Percentiles rank a stretch among this genome's conserved stretches.
phyloP scores from a whole-genome alignment of 2,888 invertebrate genomes.

The Cecidostiba fungosa region DNA sequence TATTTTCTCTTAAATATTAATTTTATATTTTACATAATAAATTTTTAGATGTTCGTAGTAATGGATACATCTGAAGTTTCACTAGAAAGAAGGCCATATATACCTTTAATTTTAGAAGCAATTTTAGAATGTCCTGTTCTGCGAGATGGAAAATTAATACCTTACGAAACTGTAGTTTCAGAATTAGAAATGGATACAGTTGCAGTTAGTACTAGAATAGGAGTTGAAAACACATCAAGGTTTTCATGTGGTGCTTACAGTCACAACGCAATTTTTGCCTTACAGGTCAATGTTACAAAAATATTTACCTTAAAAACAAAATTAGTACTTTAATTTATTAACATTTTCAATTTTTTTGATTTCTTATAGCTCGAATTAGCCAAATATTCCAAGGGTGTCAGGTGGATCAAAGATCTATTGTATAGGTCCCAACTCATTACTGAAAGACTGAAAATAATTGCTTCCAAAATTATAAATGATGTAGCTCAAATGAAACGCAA shows the following conservation, averaged over 20 bases:
- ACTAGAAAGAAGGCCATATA: constrained; percentile 84
- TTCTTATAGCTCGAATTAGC: constrained; percentile 85
- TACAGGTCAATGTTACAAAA: constrained; percentile 82
- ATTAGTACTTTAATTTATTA: not conserved
- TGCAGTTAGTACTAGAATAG: constrained; percentile 83
- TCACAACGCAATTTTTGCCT: constrained; percentile 84
- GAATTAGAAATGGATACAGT: constrained; percentile 89
- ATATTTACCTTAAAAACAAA: not conserved
- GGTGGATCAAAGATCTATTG: constrained; percentile 89
- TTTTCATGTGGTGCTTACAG: constrained; percentile 89
- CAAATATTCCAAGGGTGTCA: constrained; percentile 88
- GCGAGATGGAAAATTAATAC: constrained; percentile 82
- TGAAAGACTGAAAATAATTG: constrained; percentile 89
- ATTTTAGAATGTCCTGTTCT: constrained; percentile 89
- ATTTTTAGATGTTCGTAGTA: constrained; percentile 86
- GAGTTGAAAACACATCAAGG: constrained; percentile 82
- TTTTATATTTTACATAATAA: constrained; percentile 12
- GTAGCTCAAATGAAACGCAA: constrained; percentile 88
- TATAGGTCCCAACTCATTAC: constrained; percentile 87
- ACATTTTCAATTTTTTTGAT: not conserved
- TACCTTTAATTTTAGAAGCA: constrained; percentile 88
- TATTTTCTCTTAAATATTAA: not conserved
- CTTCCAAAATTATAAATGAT: constrained; percentile 91
- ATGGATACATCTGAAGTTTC: constrained; percentile 86
- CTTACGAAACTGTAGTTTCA: constrained; percentile 89